A percentile compares a stretch with the other conserved stretches of the same genome.
Conservation (phyloP, 2,888 invertebrate species). For the Nemotelus nigrinus region DNA sequence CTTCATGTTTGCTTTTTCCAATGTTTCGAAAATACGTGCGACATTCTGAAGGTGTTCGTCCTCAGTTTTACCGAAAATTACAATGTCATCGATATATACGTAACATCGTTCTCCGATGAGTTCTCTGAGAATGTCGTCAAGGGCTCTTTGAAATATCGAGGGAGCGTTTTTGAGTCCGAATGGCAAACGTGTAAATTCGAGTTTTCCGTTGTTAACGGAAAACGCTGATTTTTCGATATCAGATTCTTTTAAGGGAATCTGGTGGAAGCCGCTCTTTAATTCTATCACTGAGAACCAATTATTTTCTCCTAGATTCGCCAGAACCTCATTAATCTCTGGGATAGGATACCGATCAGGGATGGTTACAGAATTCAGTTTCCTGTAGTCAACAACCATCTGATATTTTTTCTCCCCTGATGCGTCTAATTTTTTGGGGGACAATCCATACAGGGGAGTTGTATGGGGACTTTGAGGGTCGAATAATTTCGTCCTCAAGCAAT, state of each 20-base stretch:
- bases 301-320: slow-evolving; percentile 26
- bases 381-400: slow-evolving; percentile 26
- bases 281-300: not conserved
- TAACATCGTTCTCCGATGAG: slow-evolving; percentile 20
- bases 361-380: slow-evolving; percentile 34
- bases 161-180: slow-evolving; percentile 1
- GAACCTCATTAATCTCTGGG: slow-evolving; percentile 37
- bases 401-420: slow-evolving; percentile 37
- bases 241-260: slow-evolving; percentile 12
- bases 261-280: slow-evolving; percentile 28
- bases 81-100: slow-evolving; percentile 5
- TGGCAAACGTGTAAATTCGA: slow-evolving; percentile 3
- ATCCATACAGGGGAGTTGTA: slow-evolving; percentile 29
- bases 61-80: not conserved
- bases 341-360: slow-evolving; percentile 24
- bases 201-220: slow-evolving; percentile 33
- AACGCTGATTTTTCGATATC: slow-evolving; percentile 40
- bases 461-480: slow-evolving; percentile 26
- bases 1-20: slow-evolving; percentile 15
- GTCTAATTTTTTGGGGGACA: slow-evolving; percentile 25
- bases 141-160: slow-evolving; percentile 12
- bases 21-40: not conserved
- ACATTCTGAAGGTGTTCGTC: not conserved
- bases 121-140: slow-evolving; percentile 17
- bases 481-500: slow-evolving; percentile 13